Percentiles rank a stretch among this genome's conserved stretches.
Evolutionary conservation across 2,888 invertebrate genomes (phyloP).

Genomic region (Tipula helvola): DNA sequence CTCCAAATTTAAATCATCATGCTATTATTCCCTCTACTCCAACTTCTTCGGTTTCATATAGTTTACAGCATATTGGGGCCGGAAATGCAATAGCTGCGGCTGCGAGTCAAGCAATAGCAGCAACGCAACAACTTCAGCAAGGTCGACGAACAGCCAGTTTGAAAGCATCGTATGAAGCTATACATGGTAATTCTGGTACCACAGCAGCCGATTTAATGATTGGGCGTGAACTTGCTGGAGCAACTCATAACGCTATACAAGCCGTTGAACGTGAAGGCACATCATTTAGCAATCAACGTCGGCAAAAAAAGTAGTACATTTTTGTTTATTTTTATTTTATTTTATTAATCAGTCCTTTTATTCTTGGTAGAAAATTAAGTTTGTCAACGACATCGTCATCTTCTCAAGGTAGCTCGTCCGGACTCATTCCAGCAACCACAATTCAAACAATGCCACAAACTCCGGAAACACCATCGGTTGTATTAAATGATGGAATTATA

Average conservation of each 20-base stretch:
- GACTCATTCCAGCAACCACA: not conserved
- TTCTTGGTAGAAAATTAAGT: not conserved
- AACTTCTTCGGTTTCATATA: conserved; percentile 43
- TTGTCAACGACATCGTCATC: not conserved
- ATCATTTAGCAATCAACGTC: conserved; percentile 43
- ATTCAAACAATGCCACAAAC: conserved; percentile 11
- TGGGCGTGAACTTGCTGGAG: conserved; percentile 56
- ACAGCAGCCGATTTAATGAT: conserved; percentile 54
- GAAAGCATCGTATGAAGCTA: conserved; percentile 91
- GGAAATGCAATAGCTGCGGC: conserved; percentile 83
- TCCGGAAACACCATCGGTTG: conserved; percentile 19
- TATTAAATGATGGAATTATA: conserved; percentile 27
- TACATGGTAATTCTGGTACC: conserved; percentile 49
- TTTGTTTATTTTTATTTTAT: not conserved
- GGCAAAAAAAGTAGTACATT: conserved; percentile 44
- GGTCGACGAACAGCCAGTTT: conserved; percentile 86
- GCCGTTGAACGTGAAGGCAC: conserved; percentile 47
- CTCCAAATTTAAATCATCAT: conserved; percentile 22
- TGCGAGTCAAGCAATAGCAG: conserved; percentile 91
- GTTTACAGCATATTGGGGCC: conserved; percentile 71
- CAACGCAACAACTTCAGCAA: conserved; percentile 93
- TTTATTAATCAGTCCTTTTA: not conserved
- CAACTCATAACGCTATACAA: conserved; percentile 59
- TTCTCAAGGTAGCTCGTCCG: conserved; percentile 12
- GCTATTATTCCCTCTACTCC: conserved; percentile 25